A percentile compares a stretch with the other conserved stretches of the same genome.
These are phyloP conservation scores for Ceratina japonica DNA, from an alignment of 1,140 invertebrate species.

Conservation along the genomic window DNA sequence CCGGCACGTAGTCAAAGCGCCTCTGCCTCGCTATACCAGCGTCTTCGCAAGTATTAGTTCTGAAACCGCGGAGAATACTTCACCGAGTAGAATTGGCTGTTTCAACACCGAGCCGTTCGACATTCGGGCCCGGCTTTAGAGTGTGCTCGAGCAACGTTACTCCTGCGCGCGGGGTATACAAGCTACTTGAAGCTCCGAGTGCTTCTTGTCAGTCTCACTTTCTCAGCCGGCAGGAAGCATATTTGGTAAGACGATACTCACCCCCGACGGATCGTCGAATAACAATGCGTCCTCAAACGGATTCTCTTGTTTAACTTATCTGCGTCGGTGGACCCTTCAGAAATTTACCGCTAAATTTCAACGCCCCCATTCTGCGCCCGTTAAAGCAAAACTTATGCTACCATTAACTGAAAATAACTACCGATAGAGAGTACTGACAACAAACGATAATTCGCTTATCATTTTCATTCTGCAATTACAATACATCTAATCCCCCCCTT, in stretches of 20 bases:
- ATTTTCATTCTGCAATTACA: no score
- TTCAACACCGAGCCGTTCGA: constrained; percentile 58
- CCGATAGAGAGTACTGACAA: no score
- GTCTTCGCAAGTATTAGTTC: constrained; percentile 58
- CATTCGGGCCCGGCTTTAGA: constrained; percentile 54
- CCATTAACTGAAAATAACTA: no score
- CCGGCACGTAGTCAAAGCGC: constrained; percentile 39
- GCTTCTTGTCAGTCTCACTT: constrained; percentile 60
- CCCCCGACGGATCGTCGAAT: constrained; percentile 4
- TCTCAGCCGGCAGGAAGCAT: constrained; percentile 52
- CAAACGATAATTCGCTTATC: no score
- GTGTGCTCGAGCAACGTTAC: constrained; percentile 56
- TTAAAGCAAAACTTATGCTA: background rate
- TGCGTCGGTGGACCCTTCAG: background rate
- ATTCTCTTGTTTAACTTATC: constrained; percentile 37
- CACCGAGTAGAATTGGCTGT: constrained; percentile 59
- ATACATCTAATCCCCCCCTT: no score
- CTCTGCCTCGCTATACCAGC: constrained; percentile 42
- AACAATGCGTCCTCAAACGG: constrained; percentile 45
- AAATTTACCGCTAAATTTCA: constrained; percentile 20
- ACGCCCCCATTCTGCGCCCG: background rate
- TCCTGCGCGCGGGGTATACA: constrained; percentile 51
- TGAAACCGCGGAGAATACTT: constrained; percentile 60
- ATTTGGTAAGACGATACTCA: constrained; percentile 61
- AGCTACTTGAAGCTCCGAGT: constrained; percentile 54